A percentile compares a stretch with the other conserved stretches of the same genome.
Conservation (phyloP, 2,113 vertebrate genomes). For the Hyperopisus bebe region DNA sequence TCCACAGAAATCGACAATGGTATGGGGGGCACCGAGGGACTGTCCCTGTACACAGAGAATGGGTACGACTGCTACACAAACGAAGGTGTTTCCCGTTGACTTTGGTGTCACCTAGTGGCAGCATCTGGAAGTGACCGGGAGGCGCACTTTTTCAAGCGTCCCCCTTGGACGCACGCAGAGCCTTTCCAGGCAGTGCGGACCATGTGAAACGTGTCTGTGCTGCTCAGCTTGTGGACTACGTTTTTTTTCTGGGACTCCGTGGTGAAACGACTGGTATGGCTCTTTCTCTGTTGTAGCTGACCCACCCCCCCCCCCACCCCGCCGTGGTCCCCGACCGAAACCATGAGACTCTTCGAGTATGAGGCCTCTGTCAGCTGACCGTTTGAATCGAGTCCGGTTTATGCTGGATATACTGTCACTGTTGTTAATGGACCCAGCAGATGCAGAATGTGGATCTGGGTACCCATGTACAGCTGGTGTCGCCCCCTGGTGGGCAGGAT, state of each 20-base stretch:
- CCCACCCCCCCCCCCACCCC: background rate
- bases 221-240: background rate
- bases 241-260: background rate
- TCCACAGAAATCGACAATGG: slow-evolving; percentile 77
- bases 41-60: slow-evolving; percentile 74
- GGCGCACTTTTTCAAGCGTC: background rate
- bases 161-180: background rate
- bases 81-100: slow-evolving; percentile 46
- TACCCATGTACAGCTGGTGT: background rate
- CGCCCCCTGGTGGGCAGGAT: background rate
- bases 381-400: background rate
- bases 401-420: background rate
- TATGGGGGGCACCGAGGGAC: slow-evolving; percentile 69
- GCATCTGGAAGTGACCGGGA: background rate
- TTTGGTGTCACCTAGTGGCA: background rate
- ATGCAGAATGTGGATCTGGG: background rate
- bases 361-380: background rate
- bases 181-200: background rate
- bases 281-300: background rate
- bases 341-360: background rate
- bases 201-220: background rate
- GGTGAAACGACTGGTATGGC: background rate
- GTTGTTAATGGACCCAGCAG: background rate
- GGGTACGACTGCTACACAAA: slow-evolving; percentile 65
- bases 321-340: background rate